Conservation (phyloP, 2,113 vertebrate genomes). For the Podocnemis expansa region DNA sequence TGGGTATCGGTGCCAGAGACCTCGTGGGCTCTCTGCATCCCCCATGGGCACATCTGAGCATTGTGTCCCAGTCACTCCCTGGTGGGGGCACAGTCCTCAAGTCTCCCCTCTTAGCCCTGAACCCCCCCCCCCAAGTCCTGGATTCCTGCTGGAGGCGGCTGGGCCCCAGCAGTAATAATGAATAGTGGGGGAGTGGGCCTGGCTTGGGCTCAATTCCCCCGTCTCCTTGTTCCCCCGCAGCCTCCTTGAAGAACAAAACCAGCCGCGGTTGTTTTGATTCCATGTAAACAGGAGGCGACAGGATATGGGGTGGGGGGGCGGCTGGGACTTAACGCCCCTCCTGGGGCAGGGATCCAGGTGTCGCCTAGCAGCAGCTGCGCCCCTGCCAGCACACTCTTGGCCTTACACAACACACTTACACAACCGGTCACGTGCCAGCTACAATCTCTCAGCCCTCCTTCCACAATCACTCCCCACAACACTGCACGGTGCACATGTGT, state of each 20-base stretch:
- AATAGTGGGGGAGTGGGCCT: background rate
- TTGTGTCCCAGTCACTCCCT: too few relatives aligned
- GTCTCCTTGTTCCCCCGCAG: background rate
- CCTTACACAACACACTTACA: background rate
- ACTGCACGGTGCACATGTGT: background rate
- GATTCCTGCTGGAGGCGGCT: background rate
- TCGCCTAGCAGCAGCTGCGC: background rate
- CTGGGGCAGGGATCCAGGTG: background rate
- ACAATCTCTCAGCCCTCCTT: background rate
- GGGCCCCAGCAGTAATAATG: background rate
- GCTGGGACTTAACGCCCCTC: background rate
- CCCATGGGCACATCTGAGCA: background rate
- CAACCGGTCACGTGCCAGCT: background rate
- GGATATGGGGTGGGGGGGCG: background rate
- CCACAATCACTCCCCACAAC: background rate
- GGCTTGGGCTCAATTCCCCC: background rate
- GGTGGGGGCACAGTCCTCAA: background rate
- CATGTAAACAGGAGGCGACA: background rate
- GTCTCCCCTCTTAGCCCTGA: too few relatives aligned
- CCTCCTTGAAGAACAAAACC: background rate
- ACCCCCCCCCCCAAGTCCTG: too few relatives aligned
- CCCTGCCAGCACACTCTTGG: background rate
- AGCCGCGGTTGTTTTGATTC: background rate
- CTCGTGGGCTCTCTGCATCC: background rate
- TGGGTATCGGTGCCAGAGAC: background rate